These are phyloP conservation scores for Cordylochernes scorpioides DNA, from an alignment of 2,888 invertebrate species.

Conservation along the genomic window DNA sequence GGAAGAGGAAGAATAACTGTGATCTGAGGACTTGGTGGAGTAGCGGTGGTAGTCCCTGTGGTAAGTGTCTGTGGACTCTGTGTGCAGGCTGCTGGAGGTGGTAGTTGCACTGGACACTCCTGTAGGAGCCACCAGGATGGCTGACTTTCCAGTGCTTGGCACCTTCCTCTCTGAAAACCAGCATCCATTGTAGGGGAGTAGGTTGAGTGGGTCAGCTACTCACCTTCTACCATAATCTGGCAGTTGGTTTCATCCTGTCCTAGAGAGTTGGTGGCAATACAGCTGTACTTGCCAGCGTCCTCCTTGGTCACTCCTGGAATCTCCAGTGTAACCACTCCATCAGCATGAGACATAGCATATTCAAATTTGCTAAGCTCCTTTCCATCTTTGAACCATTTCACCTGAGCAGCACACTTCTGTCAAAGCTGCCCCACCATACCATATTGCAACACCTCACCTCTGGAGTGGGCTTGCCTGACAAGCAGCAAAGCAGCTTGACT, in stretches of 20 bases:
- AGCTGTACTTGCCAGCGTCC: slow-evolving; percentile 87
- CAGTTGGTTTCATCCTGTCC: slow-evolving; percentile 85
- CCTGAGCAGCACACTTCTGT: slow-evolving; percentile 19
- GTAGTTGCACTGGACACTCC: no score
- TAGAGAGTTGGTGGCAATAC: slow-evolving; percentile 70
- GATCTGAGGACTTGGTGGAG: no score
- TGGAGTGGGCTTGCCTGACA: slow-evolving; percentile 79
- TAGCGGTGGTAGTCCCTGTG: no score
- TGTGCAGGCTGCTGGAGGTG: no score
- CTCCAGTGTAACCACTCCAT: slow-evolving; percentile 90
- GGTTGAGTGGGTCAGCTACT: slow-evolving; percentile 15
- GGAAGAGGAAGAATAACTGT: no score
- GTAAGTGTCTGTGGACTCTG: no score
- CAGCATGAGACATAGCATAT: slow-evolving; percentile 63
- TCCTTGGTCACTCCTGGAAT: slow-evolving; percentile 74
- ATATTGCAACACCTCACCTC: slow-evolving; percentile 33
- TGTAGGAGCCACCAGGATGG: no score
- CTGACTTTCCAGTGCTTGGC: no score
- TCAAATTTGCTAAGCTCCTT: slow-evolving; percentile 68
- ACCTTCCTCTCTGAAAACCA: not conserved
- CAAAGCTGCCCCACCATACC: not conserved
- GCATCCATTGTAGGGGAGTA: not conserved
- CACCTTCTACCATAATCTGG: slow-evolving; percentile 83
- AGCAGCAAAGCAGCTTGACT: slow-evolving; percentile 87
- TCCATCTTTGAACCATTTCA: slow-evolving; percentile 51